Evolutionary conservation across 2,888 invertebrate genomes (phyloP).

Genomic region (Chalcosyrphus nemorum): DNA sequence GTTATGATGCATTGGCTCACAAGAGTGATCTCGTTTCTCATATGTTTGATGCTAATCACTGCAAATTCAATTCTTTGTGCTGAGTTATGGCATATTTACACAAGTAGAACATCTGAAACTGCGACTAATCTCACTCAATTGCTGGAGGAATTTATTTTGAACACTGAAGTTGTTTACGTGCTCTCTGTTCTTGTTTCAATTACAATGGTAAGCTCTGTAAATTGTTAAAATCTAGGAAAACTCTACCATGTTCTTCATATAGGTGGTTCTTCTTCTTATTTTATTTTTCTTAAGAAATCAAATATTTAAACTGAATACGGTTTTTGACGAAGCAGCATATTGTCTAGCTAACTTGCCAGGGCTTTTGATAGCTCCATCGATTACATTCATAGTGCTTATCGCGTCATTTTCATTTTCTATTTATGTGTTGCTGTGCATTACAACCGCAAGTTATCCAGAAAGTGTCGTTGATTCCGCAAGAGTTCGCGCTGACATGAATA

Average conservation of each 20-base stretch:
- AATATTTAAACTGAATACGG: constrained; percentile 89
- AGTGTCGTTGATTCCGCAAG: too few relatives aligned
- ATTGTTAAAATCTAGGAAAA: too few relatives aligned
- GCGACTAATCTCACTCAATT: constrained; percentile 74
- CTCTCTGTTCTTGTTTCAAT: constrained; percentile 94
- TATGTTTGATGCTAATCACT: constrained; percentile 90
- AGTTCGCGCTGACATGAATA: too few relatives aligned
- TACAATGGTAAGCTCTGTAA: constrained; percentile 85
- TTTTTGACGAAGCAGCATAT: constrained; percentile 94
- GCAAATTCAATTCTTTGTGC: constrained; percentile 90
- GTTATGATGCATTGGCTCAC: constrained; percentile 92
- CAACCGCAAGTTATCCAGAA: constrained; percentile 90
- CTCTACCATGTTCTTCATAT: background rate
- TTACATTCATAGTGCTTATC: constrained; percentile 90
- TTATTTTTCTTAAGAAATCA: constrained; percentile 90
- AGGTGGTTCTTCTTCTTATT: constrained; percentile 86
- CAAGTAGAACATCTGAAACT: background rate
- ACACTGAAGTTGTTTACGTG: constrained; percentile 92
- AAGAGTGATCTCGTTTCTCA: constrained; percentile 91
- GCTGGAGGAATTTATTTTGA: constrained; percentile 90
- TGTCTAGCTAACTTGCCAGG: constrained; percentile 92
- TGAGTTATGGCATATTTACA: constrained; percentile 94
- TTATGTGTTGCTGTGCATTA: constrained; percentile 88
- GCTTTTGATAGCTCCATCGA: constrained; percentile 90
- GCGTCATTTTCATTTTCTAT: constrained; percentile 93